phyloP scores from a whole-genome alignment of 2,888 invertebrate genomes.

The Poecilobothrus nobilitatus region DNA sequence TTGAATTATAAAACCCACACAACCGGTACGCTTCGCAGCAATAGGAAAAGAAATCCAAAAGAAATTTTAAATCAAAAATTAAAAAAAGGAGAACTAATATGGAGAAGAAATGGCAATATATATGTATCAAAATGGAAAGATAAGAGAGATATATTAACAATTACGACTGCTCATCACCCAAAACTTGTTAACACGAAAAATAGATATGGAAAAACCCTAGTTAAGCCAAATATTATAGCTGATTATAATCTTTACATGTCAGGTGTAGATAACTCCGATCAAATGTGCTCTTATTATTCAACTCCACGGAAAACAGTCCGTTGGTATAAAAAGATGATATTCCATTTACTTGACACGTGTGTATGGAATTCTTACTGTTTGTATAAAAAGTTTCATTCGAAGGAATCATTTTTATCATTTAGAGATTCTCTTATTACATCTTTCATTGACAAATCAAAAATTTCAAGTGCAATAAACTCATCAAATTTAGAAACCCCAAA shows the following conservation, averaged over 20 bases:
- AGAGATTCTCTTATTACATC: too few relatives aligned
- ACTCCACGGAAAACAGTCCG: constrained; percentile 12
- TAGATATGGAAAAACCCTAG: neutral
- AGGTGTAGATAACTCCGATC: constrained; percentile 11
- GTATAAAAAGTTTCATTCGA: neutral
- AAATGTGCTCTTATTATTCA: constrained; percentile 13
- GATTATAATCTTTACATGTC: constrained; percentile 12
- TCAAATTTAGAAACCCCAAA: too few relatives aligned
- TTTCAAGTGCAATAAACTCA: too few relatives aligned
- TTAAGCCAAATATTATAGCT: constrained; percentile 9
- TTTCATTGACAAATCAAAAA: too few relatives aligned
- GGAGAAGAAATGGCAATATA: neutral
- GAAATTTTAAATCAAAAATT: constrained; percentile 12
- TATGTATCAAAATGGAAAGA: neutral
- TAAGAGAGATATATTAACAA: neutral
- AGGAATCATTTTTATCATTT: too few relatives aligned
- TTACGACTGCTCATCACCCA: neutral
- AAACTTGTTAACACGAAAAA: neutral
- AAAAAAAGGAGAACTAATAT: constrained; percentile 15
- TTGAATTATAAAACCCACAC: constrained; percentile 13
- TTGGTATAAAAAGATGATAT: constrained; percentile 11
- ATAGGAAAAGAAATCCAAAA: constrained; percentile 14
- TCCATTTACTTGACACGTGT: constrained; percentile 10
- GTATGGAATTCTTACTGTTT: neutral
- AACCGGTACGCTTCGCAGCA: constrained; percentile 13